Evolutionary conservation across 2,888 invertebrate species (phyloP), one percentile per base, ranked within the genome.

Genomic region (Spialia ferax): DNA sequence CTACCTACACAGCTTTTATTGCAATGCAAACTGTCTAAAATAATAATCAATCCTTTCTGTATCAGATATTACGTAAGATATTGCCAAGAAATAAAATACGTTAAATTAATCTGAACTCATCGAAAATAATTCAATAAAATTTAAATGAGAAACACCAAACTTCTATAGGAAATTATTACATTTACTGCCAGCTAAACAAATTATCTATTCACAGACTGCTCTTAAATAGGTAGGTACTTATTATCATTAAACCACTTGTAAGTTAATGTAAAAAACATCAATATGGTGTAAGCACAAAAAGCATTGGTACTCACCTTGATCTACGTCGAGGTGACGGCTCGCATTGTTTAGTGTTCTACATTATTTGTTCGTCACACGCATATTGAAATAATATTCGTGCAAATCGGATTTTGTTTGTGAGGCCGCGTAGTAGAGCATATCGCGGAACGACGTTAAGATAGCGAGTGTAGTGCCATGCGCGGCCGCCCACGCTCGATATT

Each of bases 401-500:
- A 75, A 77, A 74, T 76, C 70, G 73, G 71, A 75, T 75, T 79
- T 76, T 74, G 74, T 73, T 76, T 73, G 77, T 74, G 79, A 75
- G 77, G 80, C 78, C 79, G 81, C 79, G 80, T 82, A 82, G 81
- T 77, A 75, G 79, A 83, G 83, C 87, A 85, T 84, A 75, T 79
- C 86, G 84, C 82, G 79, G 79, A 76, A 76, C 72, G 79, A 79
- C 77, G 75, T 75, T 76, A 77, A 74, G 78, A 73, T 76, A 78
- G 60, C 69, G 69, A 69, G 62, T 68, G 76, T 18, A 23, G 75
- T 78, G 82, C 73, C 86, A 88, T 79, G 78, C 79, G 80, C 90
- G 86, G 70, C 82, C 91, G 89, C 91, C 91, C 89, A 92, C 92
- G 92, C 79, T 93, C 92, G 89, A 93, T 93, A 92, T 71, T 72